phyloP scores from a whole-genome alignment of 92 coral and sea anemone genomes.

The Palythoa grandiflora region DNA sequence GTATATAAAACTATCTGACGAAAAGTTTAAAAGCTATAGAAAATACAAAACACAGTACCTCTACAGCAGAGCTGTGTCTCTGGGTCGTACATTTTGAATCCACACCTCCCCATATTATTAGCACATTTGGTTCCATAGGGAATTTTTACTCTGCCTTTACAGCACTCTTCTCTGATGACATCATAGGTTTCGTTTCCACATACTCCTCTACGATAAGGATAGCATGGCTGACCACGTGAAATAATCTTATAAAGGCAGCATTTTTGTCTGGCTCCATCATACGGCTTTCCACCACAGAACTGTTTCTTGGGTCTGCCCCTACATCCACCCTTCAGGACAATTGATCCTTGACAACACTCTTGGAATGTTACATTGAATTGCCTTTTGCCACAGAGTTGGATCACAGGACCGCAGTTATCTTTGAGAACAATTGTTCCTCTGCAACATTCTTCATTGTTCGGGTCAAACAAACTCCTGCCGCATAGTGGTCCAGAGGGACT shows the following conservation, averaged over 20 bases:
- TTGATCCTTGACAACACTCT: slow-evolving; percentile 26
- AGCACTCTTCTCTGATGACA: slow-evolving; percentile 37
- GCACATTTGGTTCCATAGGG: not conserved
- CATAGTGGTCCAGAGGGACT: slow-evolving; percentile 24
- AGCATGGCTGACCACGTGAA: not conserved
- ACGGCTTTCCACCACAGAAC: slow-evolving; percentile 3
- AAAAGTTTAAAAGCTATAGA: not conserved
- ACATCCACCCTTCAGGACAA: slow-evolving; percentile 36
- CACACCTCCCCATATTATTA: not conserved
- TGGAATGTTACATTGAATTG: not conserved
- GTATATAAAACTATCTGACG: not conserved
- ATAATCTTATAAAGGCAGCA: slow-evolving; percentile 7
- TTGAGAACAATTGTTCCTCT: slow-evolving; percentile 37
- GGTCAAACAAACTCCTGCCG: slow-evolving; percentile 22
- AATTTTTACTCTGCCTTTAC: slow-evolving; percentile 15
- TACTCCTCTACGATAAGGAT: not conserved
- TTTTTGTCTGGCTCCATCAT: slow-evolving; percentile 1
- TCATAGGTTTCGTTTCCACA: slow-evolving; percentile 37
- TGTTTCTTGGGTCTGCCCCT: not conserved
- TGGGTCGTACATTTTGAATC: slow-evolving; percentile 15
- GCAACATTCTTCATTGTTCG: slow-evolving; percentile 28
- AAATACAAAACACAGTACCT: not conserved
- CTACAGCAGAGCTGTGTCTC: not conserved
- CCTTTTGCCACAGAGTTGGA: slow-evolving; percentile 19
- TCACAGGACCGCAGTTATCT: slow-evolving; percentile 14